Percentiles rank a stretch among this genome's conserved stretches.
phyloP scores from a whole-genome alignment of 2,113 vertebrate genomes.

The Bubo blakistoni region DNA sequence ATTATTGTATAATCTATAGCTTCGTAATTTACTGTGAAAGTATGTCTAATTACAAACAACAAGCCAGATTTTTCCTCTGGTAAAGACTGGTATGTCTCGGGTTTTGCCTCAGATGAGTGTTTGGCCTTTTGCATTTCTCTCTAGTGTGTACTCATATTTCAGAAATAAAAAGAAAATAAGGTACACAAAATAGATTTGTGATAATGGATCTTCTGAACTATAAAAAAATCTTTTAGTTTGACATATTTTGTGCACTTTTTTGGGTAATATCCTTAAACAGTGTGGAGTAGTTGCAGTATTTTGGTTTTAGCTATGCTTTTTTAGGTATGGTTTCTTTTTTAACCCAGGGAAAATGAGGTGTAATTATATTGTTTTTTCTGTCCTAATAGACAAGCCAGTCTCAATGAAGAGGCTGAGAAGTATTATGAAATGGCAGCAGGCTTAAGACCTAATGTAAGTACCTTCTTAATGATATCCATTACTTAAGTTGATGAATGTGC shows the following conservation, averaged over 20 bases:
- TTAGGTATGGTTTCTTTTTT: not conserved
- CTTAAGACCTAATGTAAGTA: slow-evolving; percentile 95
- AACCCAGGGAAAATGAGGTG: not conserved
- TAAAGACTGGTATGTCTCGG: not conserved
- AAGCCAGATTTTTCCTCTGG: not conserved
- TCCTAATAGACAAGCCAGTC: slow-evolving; percentile 90
- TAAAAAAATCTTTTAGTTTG: not conserved
- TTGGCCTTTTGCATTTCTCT: not conserved
- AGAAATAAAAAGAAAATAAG: not conserved
- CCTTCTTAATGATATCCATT: slow-evolving; percentile 7
- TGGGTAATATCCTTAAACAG: not conserved
- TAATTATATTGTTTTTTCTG: not conserved
- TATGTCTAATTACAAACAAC: not conserved
- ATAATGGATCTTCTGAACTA: not conserved
- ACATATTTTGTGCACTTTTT: not conserved
- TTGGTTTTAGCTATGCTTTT: not conserved
- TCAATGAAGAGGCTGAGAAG: slow-evolving; percentile 93
- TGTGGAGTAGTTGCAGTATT: not conserved
- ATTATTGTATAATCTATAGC: not conserved
- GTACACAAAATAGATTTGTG: not conserved
- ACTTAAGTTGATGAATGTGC: slow-evolving; percentile 4
- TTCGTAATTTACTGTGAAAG: not conserved
- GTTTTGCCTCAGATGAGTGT: not conserved
- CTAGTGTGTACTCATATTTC: not conserved
- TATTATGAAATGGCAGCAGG: slow-evolving; percentile 91